phyloP scores from a whole-genome alignment of 2,888 invertebrate species.

The Micropterix aruncella region DNA sequence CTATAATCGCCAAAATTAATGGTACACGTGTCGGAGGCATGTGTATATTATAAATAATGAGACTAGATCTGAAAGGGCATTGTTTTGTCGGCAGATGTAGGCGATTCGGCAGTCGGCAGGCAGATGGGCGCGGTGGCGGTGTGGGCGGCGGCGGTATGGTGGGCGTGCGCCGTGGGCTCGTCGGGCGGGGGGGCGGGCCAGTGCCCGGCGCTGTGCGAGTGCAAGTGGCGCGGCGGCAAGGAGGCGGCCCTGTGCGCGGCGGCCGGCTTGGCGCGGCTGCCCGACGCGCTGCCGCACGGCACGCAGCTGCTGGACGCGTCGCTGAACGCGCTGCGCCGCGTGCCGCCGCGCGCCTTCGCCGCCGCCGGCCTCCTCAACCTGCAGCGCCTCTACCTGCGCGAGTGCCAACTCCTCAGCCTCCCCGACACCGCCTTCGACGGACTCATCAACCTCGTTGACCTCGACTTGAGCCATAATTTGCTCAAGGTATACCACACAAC shows the following conservation, averaged over 20 bases:
- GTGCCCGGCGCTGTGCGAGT: constrained; percentile 69
- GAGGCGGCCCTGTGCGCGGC: constrained; percentile 70
- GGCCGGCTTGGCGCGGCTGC: constrained; percentile 60
- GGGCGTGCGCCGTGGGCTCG: constrained; percentile 29
- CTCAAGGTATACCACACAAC: constrained; percentile 21
- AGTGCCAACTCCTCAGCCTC: constrained; percentile 53
- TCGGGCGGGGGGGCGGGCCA: constrained; percentile 37
- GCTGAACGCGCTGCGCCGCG: constrained; percentile 51
- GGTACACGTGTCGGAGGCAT: too few species aligned
- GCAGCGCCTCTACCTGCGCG: constrained; percentile 62
- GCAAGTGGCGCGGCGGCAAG: constrained; percentile 82
- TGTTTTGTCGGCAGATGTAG: not conserved
- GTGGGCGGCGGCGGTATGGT: constrained; percentile 22
- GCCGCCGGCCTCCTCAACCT: constrained; percentile 63
- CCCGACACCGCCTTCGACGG: constrained; percentile 63
- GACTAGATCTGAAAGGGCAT: too few species aligned
- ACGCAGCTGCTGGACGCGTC: constrained; percentile 70
- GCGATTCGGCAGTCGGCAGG: not conserved
- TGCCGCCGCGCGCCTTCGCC: constrained; percentile 61
- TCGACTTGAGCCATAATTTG: constrained; percentile 65
- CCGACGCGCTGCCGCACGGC: constrained; percentile 58
- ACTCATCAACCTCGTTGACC: constrained; percentile 66
- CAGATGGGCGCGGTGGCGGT: not conserved
- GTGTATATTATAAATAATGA: too few species aligned
- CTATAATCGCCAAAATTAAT: too few species aligned